These are phyloP conservation scores for Nephrotoma appendiculata DNA, from an alignment of 2,888 invertebrate genomes.

Conservation along the genomic window DNA sequence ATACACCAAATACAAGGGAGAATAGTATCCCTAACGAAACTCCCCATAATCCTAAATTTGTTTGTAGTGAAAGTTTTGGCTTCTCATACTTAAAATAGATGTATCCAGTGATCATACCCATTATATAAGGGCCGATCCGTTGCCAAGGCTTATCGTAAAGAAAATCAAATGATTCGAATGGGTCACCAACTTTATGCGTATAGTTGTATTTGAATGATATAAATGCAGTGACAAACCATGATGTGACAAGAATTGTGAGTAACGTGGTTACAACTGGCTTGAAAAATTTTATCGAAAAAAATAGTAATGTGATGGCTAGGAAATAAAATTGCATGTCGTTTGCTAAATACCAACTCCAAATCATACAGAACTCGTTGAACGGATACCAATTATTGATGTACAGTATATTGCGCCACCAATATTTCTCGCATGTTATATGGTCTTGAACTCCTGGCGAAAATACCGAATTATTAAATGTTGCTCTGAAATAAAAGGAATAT, in stretches of 20 bases:
- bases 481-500: constrained; percentile 27
- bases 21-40: constrained; percentile 41
- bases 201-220: constrained; percentile 62
- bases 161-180: constrained; percentile 69
- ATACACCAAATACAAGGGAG: constrained; percentile 53
- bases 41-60: constrained; percentile 45
- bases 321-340: constrained; percentile 68
- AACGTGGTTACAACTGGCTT: constrained; percentile 45
- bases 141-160: constrained; percentile 77
- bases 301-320: constrained; percentile 47
- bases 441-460: constrained; percentile 58
- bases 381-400: constrained; percentile 71
- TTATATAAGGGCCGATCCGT: constrained; percentile 62
- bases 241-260: constrained; percentile 46
- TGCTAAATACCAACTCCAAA: constrained; percentile 73
- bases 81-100: constrained; percentile 49
- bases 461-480: constrained; percentile 55
- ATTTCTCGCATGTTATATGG: constrained; percentile 56
- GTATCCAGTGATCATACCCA: constrained; percentile 68
- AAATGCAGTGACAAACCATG: constrained; percentile 62
- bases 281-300: constrained; percentile 49
- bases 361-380: constrained; percentile 62
- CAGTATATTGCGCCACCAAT: constrained; percentile 74
- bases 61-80: constrained; percentile 40
- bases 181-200: constrained; percentile 58